Evolutionary conservation across 2,888 invertebrate genomes (phyloP), one percentile per base, ranked within the genome.

Genomic region (Odontocolon sp.): DNA sequence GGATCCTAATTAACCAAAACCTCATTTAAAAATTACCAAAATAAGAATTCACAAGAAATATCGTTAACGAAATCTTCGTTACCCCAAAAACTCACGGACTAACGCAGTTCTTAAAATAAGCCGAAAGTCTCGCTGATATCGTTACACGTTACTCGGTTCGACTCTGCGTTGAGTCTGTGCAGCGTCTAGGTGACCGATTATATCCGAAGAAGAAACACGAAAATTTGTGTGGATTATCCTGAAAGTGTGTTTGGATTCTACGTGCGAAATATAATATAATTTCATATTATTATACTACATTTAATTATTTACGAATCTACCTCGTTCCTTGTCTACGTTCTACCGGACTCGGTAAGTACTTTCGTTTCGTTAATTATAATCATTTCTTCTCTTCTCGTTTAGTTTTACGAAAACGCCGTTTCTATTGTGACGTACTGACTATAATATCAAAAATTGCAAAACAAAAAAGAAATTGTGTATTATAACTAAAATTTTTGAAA

Each of bases 301-400:
- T 14, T 4, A 33, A 45, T 33, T 40, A 9, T 47, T 26, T 47
- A 18, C 23, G 26, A 68, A 47, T 16, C 63, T 38, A 70, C 52
- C 57, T 66, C 67, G 67, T 47, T 74, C 40, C 14, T 16, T 57
- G 69, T 57, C 11, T 6, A 33, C 61, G 45, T 67, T 67, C 45
- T 14, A 9, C 38, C 59, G 56, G 57, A 63, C 72, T 68, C 77
- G 77, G 77, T 77, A 63, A 77, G 77, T 77, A 67, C 21, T 18
- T 45, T 6, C 56, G 33, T 40, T 45, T 59, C 2, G 21, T 57
- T 18, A 45, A 18, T 54, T 36, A 6, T 4, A 14, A 4, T 45
- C 45, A 3, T 38, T 28, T 4, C 3, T 18, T 31, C 26, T 28
- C n/a, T 4, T 0, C 1, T 45, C 26, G 14, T 36, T 6, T 26